phyloP scores from a whole-genome alignment of 2,797 vertebrate genomes.

The Melopsittacus undulatus region DNA sequence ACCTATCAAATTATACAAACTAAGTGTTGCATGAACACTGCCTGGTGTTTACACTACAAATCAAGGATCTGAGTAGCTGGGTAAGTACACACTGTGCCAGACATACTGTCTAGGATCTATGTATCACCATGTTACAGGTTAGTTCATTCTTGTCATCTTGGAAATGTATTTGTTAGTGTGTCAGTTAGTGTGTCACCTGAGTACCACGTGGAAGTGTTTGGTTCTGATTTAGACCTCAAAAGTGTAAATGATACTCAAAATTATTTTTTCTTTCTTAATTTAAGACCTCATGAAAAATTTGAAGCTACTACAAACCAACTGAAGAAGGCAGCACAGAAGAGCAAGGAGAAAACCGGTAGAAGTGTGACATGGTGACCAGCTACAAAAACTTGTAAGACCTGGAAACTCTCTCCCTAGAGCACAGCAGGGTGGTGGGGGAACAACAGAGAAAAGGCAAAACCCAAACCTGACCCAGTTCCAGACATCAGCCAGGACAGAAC shows the following conservation, averaged over 20 bases:
- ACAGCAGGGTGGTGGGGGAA: too few relatives aligned
- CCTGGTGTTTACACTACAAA: not conserved
- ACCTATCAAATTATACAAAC: constrained; percentile 3
- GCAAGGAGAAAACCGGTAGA: not conserved
- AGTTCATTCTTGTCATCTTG: not conserved
- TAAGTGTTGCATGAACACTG: not conserved
- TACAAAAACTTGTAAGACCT: not conserved
- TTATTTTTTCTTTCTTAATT: not conserved
- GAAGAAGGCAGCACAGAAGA: not conserved
- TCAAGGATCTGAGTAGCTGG: not conserved
- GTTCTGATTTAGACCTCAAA: not conserved
- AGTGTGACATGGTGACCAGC: not conserved
- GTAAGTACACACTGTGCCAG: not conserved
- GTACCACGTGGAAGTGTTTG: not conserved
- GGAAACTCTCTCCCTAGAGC: not conserved
- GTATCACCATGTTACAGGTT: not conserved
- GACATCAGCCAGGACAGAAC: not conserved
- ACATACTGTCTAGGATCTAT: not conserved
- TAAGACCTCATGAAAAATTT: not conserved
- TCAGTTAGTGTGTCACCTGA: not conserved
- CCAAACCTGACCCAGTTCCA: not conserved
- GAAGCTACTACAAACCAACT: not conserved
- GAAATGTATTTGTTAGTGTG: not conserved
- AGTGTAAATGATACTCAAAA: not conserved
- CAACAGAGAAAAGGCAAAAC: not conserved